These are phyloP conservation scores for Nysson spinosus DNA, from an alignment of 2,888 invertebrate species.

Conservation along the genomic window DNA sequence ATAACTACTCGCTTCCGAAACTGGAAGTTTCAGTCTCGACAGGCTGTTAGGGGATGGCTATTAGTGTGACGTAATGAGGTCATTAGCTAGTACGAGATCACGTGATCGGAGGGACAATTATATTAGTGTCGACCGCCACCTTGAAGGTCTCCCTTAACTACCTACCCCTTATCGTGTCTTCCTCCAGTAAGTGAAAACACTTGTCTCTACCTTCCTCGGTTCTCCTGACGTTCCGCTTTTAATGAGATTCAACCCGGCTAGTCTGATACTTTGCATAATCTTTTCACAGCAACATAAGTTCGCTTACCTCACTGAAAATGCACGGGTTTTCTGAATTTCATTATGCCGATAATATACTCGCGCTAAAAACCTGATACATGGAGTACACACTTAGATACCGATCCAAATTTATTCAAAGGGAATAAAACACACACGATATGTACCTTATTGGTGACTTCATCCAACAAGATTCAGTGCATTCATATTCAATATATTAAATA, in stretches of 20 bases:
- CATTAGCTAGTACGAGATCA: constrained; percentile 68
- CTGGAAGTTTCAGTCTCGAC: constrained; percentile 53
- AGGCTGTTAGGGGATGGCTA: constrained; percentile 65
- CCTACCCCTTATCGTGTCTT: constrained; percentile 18
- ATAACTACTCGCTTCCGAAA: constrained; percentile 27
- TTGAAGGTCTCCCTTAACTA: constrained; percentile 63
- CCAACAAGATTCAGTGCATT: no score
- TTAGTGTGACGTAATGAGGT: constrained; percentile 73
- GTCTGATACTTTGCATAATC: constrained; percentile 53
- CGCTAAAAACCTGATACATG: neutral
- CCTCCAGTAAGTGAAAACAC: constrained; percentile 27
- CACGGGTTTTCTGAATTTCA: constrained; percentile 38
- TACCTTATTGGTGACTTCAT: no score
- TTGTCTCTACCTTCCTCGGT: constrained; percentile 6
- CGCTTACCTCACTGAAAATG: constrained; percentile 28
- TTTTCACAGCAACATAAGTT: constrained; percentile 42
- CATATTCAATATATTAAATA: no score
- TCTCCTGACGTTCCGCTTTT: constrained; percentile 24
- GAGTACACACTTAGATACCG: constrained; percentile 10
- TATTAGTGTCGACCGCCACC: constrained; percentile 66
- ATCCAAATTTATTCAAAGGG: constrained; percentile 44
- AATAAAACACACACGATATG: neutral
- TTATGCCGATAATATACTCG: constrained; percentile 36
- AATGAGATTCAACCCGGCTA: constrained; percentile 47
- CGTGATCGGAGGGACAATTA: constrained; percentile 66